A percentile compares a stretch with the other conserved stretches of the same genome.
phyloP scores from a whole-genome alignment of 1,140 invertebrate genomes.

The Drosophila kanapiae region DNA sequence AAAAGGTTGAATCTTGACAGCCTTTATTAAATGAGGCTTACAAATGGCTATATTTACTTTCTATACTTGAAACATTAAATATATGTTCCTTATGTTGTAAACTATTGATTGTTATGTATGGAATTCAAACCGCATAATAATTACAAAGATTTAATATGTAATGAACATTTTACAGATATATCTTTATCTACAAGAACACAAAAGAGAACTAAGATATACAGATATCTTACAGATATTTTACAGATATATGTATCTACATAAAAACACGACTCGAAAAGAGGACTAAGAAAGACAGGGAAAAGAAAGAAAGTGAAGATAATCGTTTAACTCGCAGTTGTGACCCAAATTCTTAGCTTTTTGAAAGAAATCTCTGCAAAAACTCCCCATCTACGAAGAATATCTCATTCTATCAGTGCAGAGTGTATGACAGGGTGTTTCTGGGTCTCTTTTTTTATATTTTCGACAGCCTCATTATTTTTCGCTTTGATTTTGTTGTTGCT shows the following conservation, averaged over 20 bases:
- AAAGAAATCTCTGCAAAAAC: neutral
- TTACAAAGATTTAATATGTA: too few relatives aligned
- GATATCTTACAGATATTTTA: too few relatives aligned
- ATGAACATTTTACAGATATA: too few relatives aligned
- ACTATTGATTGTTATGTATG: too few relatives aligned
- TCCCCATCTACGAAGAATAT: neutral
- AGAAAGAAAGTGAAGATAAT: neutral
- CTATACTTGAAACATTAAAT: too few relatives aligned
- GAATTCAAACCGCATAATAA: neutral
- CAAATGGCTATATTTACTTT: too few relatives aligned
- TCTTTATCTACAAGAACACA: too few relatives aligned
- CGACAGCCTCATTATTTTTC: slow-evolving; percentile 36
- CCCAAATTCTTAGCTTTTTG: neutral
- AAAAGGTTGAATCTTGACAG: neutral
- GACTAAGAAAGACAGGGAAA: neutral
- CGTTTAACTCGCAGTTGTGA: slow-evolving; percentile 2
- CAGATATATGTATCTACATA: neutral
- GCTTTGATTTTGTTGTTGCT: slow-evolving; percentile 44
- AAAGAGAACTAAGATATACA: too few relatives aligned
- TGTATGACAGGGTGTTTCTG: slow-evolving; percentile 14
- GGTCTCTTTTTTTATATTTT: slow-evolving; percentile 26
- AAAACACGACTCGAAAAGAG: neutral
- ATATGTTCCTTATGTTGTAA: too few relatives aligned
- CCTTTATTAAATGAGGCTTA: neutral
- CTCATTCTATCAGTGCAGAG: slow-evolving; percentile 7